Percentiles rank a stretch among this genome's conserved stretches.
These are phyloP conservation scores for Agrochola litura DNA, from an alignment of 2,888 invertebrate species.

Conservation along the genomic window DNA sequence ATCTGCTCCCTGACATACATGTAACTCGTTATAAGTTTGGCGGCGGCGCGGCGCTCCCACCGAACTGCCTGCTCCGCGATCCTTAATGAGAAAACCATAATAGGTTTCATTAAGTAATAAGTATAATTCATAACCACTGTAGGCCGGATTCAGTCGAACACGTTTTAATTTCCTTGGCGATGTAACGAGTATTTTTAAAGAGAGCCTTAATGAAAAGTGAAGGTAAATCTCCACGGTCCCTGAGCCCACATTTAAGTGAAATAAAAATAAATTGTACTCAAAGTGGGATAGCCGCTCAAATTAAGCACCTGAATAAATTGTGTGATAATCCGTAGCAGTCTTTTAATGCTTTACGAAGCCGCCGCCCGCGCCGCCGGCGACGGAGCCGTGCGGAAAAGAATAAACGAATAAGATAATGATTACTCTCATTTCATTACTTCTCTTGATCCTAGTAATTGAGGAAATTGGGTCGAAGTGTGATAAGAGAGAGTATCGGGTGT, in stretches of 20 bases:
- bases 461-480: constrained; percentile 88
- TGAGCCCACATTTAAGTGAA: constrained; percentile 85
- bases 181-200: constrained; percentile 71
- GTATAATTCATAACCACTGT: constrained; percentile 60
- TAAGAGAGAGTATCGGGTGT: constrained; percentile 84
- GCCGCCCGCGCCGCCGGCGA: constrained; percentile 72
- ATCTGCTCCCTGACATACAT: constrained; percentile 70
- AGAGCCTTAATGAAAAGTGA: constrained; percentile 81
- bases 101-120: constrained; percentile 64
- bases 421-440: constrained; percentile 90
- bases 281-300: constrained; percentile 89
- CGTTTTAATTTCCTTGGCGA: constrained; percentile 61
- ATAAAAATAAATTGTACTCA: constrained; percentile 89
- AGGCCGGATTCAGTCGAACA: constrained; percentile 53
- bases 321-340: constrained; percentile 89
- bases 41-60: constrained; percentile 67
- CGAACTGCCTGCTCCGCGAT: constrained; percentile 51
- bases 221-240: constrained; percentile 83
- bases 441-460: constrained; percentile 89
- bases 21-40: constrained; percentile 84
- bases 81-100: constrained; percentile 72
- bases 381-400: constrained; percentile 81
- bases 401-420: constrained; percentile 89
- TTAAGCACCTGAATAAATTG: constrained; percentile 91
- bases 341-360: constrained; percentile 87